Evolutionary conservation across 2,888 invertebrate genomes (phyloP).

Genomic region (Tachina fera): DNA sequence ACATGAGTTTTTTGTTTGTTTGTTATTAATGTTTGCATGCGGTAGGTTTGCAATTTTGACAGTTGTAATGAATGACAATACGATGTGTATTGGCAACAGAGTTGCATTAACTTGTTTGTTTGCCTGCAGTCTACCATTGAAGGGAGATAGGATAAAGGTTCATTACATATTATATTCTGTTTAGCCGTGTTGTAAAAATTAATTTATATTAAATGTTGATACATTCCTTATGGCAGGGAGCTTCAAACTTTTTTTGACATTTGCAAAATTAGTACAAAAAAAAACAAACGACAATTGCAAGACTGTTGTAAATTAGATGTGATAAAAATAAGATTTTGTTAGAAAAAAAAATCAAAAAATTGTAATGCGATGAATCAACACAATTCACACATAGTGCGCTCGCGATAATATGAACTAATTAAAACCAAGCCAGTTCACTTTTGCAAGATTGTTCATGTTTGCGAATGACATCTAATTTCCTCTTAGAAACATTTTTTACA

Average conservation of each 20-base stretch:
- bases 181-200: background rate
- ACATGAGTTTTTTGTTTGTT: slow-evolving; percentile 61
- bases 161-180: background rate
- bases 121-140: slow-evolving; percentile 7
- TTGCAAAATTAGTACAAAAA: too few relatives aligned
- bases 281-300: too few relatives aligned
- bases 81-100: slow-evolving; percentile 62
- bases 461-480: too few relatives aligned
- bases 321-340: too few relatives aligned
- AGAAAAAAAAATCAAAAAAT: too few relatives aligned
- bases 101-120: slow-evolving; percentile 44
- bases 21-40: slow-evolving; percentile 79
- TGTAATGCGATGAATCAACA: too few relatives aligned
- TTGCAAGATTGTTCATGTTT: too few relatives aligned
- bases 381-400: too few relatives aligned
- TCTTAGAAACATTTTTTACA: too few relatives aligned
- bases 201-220: slow-evolving; percentile 6
- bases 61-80: slow-evolving; percentile 72
- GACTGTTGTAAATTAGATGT: too few relatives aligned
- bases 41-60: slow-evolving; percentile 77
- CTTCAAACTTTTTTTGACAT: background rate
- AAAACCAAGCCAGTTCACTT: too few relatives aligned
- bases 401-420: too few relatives aligned
- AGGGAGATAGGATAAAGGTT: background rate
- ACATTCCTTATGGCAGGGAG: background rate